A percentile compares a stretch with the other conserved stretches of the same genome.
phyloP scores from a whole-genome alignment of 1,140 invertebrate genomes.

The Trichogramma pretiosum region DNA sequence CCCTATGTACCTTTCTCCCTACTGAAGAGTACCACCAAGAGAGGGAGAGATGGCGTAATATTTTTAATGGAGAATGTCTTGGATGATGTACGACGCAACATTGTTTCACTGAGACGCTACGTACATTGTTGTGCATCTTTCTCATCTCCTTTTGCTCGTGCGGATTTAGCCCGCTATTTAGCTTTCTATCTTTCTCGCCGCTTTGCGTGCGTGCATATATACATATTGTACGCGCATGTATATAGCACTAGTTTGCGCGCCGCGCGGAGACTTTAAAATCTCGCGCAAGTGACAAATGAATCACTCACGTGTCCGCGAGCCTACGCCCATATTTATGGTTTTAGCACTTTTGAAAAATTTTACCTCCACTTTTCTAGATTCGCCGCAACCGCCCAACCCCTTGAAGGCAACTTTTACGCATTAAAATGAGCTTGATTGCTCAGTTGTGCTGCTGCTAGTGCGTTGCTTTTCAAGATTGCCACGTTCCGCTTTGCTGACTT shows the following conservation, averaged over 20 bases:
- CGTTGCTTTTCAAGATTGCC: slow-evolving; percentile 10
- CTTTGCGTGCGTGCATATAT: no score
- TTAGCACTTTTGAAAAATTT: no score
- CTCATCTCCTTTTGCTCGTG: slow-evolving; percentile 19
- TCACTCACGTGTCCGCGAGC: not conserved
- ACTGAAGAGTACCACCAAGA: slow-evolving; percentile 13
- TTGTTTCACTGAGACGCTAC: slow-evolving; percentile 34
- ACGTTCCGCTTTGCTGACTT: no score
- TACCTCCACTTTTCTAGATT: no score
- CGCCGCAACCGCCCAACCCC: no score
- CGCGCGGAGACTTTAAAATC: slow-evolving; percentile 11
- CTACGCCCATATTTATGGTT: no score
- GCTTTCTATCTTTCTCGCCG: not conserved
- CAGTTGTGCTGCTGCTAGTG: not conserved
- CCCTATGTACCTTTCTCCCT: not conserved
- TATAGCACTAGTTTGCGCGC: slow-evolving; percentile 2
- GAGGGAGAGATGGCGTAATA: slow-evolving; percentile 39
- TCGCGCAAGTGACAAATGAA: slow-evolving; percentile 14
- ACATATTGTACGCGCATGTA: no score
- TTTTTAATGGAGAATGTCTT: slow-evolving; percentile 41
- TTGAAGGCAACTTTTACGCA: no score
- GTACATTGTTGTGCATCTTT: slow-evolving; percentile 34
- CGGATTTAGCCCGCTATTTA: not conserved
- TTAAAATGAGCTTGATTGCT: no score
- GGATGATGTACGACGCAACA: slow-evolving; percentile 36